Base-by-base conservation (phyloP, 2,797 vertebrate genomes). In the Sebastes minor region DNA sequence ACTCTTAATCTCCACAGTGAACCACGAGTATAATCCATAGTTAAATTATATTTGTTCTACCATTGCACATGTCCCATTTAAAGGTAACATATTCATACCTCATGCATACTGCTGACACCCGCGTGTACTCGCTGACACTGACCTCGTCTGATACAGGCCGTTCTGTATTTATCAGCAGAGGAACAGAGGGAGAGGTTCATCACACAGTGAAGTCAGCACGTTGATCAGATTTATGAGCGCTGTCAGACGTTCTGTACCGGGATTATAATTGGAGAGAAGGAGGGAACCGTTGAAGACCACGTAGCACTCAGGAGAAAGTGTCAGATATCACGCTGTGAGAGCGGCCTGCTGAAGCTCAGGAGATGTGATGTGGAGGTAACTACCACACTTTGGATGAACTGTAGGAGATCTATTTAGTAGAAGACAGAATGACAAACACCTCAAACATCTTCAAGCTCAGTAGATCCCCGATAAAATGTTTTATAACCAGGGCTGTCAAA, bases 171-270 rank as follows among this genome's bases (percentile, higher is more conserved):
- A 59, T 33, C 62, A 33, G 55, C 35, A 25, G 28, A n/a, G n/a
- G 38, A 38, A 61, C 46, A 3, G 59, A 35, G 32, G 60, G 20
- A 27, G 63, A 22, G 42, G 32, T 74, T 60, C 2, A 3, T 82
- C 55, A 14, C 28, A 27, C 7, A 5, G 16, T 67, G 73, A 69
- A 67, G 68, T 81, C 88, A 72, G 62, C 59, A 56, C 30, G 32
- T 33, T 65, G 57, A 79, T 81, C 13, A 77, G 80, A 87, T 82
- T 76, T 64, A 84, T 71, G 59, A 60, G 66, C 8, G 2, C 57
- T 76, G 80, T 85, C 70, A 77, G 30, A 69, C 2, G 46, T 22
- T 32, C 14, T 42, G 33, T 30, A 66, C 46, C 53, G 35, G 73
- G 56, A 32, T n/a, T 81, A 32, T 72, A 74, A 70, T 70, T 78